Evolutionary conservation across 2,888 invertebrate species (phyloP), one percentile per base, ranked within the genome.

Genomic region (Caenorhabditis virilis): DNA sequence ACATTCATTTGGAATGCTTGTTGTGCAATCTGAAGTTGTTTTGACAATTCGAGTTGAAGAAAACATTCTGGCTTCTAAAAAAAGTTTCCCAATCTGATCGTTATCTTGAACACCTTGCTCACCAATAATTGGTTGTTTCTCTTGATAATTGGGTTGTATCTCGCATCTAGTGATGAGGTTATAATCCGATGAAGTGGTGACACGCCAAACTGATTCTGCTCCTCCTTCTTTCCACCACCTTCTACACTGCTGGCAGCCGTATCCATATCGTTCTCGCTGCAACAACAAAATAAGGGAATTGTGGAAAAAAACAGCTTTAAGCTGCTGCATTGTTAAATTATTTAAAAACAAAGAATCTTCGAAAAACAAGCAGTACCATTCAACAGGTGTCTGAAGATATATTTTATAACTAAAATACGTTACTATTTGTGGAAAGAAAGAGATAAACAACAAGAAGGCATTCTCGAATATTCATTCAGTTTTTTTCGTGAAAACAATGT

Each of bases 221-320:
- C 5, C 1, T 35, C 30, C 4, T 2, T 18, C 26, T 23, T 16
- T 2, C 35, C 35, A 22, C 13, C 18, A 11, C 23, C 15, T 13
- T 48, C 13, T 2, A 15, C 27, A 13, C 23, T 38, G 13, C 35
- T 26, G 15, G 22, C 38, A 39, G 43, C 53, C 3, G 52, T 48
- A 23, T 63, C 63, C 63, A 63, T 63, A 38, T 57, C 63, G 63
- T 63, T 63, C 22, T 63, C 63, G 50, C 63, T 63, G 58, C 46
- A 63, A 57, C 18, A 2, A 35, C 2, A 11, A 38, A 11, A 6
- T 25, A 23, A 16, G 18, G 46, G 46, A 46, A 46, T n/a, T 6
- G 15, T 30, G 22, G n/a, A n/a, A n/a, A n/a, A n/a, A n/a, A n/a
- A n/a, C n/a, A n/a, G n/a, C n/a, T n/a, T n/a, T n/a, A n/a, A n/a